These are phyloP conservation scores for Ciconia maguari DNA, from an alignment of 2,113 vertebrate species.

Conservation along the genomic window DNA sequence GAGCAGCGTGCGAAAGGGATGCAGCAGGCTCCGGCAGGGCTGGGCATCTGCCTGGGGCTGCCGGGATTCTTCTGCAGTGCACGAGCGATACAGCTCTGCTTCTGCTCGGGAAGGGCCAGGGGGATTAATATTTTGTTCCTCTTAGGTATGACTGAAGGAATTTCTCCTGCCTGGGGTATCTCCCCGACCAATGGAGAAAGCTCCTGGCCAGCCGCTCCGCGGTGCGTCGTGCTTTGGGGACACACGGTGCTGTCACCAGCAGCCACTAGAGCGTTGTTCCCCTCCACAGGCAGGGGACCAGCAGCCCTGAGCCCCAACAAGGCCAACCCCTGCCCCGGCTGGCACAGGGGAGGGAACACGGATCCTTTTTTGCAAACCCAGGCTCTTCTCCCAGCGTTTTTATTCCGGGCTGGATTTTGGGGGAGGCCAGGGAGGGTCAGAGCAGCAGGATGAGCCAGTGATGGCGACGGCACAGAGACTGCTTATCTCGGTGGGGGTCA, in stretches of 20 bases:
- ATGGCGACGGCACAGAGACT: neutral
- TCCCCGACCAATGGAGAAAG: neutral
- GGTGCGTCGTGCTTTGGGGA: neutral
- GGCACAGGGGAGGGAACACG: fast-evolving
- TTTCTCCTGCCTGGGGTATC: neutral
- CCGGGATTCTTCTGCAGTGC: neutral
- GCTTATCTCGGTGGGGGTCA: slow-evolving; percentile 44
- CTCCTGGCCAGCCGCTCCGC: fast-evolving
- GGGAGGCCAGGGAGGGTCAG: neutral
- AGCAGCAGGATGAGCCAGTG: neutral
- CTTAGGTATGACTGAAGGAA: neutral
- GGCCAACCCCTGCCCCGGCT: fast-evolving
- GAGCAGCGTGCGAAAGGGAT: neutral
- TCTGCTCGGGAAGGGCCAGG: neutral
- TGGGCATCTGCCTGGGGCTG: neutral
- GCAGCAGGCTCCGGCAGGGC: neutral
- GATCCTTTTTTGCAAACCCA: neutral
- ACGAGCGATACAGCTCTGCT: neutral
- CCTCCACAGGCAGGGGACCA: fast-evolving
- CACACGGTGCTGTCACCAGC: fast-evolving
- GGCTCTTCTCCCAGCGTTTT: neutral
- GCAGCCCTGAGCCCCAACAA: neutral
- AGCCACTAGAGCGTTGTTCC: neutral
- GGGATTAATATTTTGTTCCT: neutral
- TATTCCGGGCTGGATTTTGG: neutral